Evolutionary conservation across 1,140 invertebrate species (phyloP), one percentile per base, ranked within the genome.

Genomic region (Agrilus planipennis): DNA sequence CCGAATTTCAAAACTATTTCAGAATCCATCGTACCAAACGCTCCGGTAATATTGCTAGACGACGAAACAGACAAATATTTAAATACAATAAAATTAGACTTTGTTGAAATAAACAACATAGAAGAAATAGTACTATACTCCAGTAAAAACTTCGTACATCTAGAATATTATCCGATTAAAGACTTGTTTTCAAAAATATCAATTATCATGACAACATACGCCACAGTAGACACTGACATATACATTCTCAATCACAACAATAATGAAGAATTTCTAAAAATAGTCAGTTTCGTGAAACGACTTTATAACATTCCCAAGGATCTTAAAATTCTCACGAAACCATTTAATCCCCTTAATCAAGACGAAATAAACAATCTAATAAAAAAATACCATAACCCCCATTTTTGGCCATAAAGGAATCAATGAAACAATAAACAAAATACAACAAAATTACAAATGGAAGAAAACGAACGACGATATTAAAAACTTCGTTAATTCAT

Each of bases 401-500:
- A 29, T 29, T n/a, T 3, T 15, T 29, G 28, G 28, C n/a, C 28
- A 29, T 15, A 11, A 11, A 12, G 28, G 28, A 12, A 12, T 29
- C 15, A 11, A 29, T 6, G 15, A n/a, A 29, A 29, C 28, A 12
- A 12, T 29, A 29, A 3, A 11, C 11, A 3, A 15, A 3, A 29
- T 29, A 6, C 28, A 11, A 29, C 4, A 29, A 4, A 29, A 3
- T 6, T 29, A 29, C 11, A 34, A 40, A 22, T 41, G 39, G 39
- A 9, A 3, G 2, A 32, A 17, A 5, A 41, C 34, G 39, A 41
- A 15, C n/a, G 4, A n/a, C 3, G 39, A 41, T 27, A 45, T 45
- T 20, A 40, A 22, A 17, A 23, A 36, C 10, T 45, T 40, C 35
- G 27, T 22, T 25, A 34, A 17, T 10, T n/a, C n/a, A 12, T 45